Percentiles rank a stretch among this genome's conserved stretches.
Evolutionary conservation across 2,888 invertebrate species (phyloP).

Genomic region (Ormyrus pomaceus): DNA sequence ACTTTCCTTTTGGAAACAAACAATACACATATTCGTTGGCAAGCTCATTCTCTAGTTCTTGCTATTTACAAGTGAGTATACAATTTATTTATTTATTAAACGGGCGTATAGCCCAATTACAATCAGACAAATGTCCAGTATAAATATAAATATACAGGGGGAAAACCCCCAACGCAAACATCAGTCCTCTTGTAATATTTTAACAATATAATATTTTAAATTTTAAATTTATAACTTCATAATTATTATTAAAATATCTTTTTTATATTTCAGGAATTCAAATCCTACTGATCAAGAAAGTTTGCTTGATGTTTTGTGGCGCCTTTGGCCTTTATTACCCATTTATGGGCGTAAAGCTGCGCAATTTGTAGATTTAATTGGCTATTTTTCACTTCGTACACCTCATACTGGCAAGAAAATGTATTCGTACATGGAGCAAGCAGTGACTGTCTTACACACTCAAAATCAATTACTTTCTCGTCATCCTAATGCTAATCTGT

Average conservation of each 20-base stretch:
- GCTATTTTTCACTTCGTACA: constrained; percentile 94
- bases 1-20: constrained; percentile 96
- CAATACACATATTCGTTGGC: constrained; percentile 94
- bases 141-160: not conserved
- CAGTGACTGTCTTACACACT: constrained; percentile 89
- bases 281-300: constrained; percentile 86
- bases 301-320: constrained; percentile 91
- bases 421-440: constrained; percentile 88
- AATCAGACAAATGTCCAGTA: not conserved
- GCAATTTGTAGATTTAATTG: constrained; percentile 97
- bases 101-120: too few relatives aligned
- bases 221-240: constrained; percentile 1
- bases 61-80: constrained; percentile 86
- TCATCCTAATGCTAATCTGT: constrained; percentile 96
- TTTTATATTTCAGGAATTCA: constrained; percentile 81
- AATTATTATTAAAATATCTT: not conserved
- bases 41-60: constrained; percentile 91
- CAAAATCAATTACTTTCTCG: constrained; percentile 92
- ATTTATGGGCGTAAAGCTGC: constrained; percentile 95
- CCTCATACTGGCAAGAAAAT: constrained; percentile 83
- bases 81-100: not conserved
- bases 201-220: constrained; percentile 3
- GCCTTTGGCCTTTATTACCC: constrained; percentile 92
- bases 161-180: too few relatives aligned
- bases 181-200: not conserved